Percentiles rank a stretch among this genome's conserved stretches.
phyloP scores from a whole-genome alignment of 2,888 invertebrate species.

The Coleophora flavipennella region DNA sequence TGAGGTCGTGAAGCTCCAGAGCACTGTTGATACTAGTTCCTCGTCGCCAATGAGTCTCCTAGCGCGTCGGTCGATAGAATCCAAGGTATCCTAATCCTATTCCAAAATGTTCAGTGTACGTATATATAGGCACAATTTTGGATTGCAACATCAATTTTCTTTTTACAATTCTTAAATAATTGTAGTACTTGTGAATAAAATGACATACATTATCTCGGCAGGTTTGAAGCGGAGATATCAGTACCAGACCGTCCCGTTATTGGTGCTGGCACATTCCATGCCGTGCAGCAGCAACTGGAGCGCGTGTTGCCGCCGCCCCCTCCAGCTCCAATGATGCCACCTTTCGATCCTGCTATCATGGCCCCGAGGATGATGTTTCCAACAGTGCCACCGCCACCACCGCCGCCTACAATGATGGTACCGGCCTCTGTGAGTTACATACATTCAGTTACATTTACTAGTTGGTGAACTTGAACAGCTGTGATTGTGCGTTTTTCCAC shows the following conservation, averaged over 20 bases:
- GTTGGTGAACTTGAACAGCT: too few relatives aligned
- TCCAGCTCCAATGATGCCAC: constrained; percentile 40
- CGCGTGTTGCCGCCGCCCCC: constrained; percentile 58
- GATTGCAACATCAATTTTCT: too few relatives aligned
- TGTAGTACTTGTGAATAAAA: too few relatives aligned
- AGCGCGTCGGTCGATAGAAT: too few relatives aligned
- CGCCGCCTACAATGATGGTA: constrained; percentile 76
- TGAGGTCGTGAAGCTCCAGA: too few relatives aligned
- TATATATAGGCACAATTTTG: too few relatives aligned
- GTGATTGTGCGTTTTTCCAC: too few relatives aligned
- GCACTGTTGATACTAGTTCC: too few relatives aligned
- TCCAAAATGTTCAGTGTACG: too few relatives aligned
- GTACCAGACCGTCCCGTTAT: constrained; percentile 78
- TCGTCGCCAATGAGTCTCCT: too few relatives aligned
- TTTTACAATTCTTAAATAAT: too few relatives aligned
- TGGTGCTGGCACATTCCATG: constrained; percentile 80
- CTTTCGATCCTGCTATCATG: constrained; percentile 28
- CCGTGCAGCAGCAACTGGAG: constrained; percentile 78
- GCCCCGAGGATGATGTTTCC: constrained; percentile 65
- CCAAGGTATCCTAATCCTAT: too few relatives aligned
- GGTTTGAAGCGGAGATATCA: constrained; percentile 92
- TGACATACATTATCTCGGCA: constrained; percentile 42
- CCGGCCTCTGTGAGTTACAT: constrained; percentile 74
- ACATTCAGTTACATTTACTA: background rate
- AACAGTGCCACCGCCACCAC: constrained; percentile 77